Conservation (phyloP, 2,888 invertebrate species). For the Odiellus spinosus region DNA sequence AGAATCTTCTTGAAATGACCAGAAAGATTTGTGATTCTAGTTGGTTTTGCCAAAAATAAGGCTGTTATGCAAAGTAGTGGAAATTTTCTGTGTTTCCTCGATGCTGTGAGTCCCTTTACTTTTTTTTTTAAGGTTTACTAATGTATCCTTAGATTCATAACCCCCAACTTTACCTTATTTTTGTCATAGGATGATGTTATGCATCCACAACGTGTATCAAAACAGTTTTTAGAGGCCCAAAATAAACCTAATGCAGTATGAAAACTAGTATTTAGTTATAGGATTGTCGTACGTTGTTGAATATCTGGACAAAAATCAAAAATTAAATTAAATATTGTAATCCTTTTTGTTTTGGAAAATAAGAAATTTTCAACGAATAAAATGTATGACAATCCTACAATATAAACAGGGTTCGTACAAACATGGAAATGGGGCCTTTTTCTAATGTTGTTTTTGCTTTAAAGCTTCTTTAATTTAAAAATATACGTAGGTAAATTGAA, state of each 20-base stretch:
- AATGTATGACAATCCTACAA: no score
- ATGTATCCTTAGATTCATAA: slow-evolving; percentile 5
- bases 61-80: slow-evolving; percentile 48
- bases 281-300: not conserved
- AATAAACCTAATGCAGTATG: slow-evolving; percentile 38
- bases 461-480: no score
- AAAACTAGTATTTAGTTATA: slow-evolving; percentile 24
- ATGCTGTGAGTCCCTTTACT: slow-evolving; percentile 39
- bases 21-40: slow-evolving; percentile 35
- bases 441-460: no score
- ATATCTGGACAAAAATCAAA: no score
- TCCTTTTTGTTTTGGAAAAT: no score
- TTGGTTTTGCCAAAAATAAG: slow-evolving; percentile 56
- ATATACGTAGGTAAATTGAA: no score
- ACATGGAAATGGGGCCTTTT: no score
- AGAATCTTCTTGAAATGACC: no score
- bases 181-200: slow-evolving; percentile 58
- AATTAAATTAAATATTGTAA: no score
- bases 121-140: slow-evolving; percentile 1
- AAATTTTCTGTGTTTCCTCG: slow-evolving; percentile 57
- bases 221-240: slow-evolving; percentile 42
- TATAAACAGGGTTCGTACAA: no score
- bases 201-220: slow-evolving; percentile 42
- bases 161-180: no score
- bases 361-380: no score